A percentile compares a stretch with the other conserved stretches of the same genome.
Evolutionary conservation across 2,113 vertebrate genomes (phyloP).

Genomic region (Entomyzon cyanotis): DNA sequence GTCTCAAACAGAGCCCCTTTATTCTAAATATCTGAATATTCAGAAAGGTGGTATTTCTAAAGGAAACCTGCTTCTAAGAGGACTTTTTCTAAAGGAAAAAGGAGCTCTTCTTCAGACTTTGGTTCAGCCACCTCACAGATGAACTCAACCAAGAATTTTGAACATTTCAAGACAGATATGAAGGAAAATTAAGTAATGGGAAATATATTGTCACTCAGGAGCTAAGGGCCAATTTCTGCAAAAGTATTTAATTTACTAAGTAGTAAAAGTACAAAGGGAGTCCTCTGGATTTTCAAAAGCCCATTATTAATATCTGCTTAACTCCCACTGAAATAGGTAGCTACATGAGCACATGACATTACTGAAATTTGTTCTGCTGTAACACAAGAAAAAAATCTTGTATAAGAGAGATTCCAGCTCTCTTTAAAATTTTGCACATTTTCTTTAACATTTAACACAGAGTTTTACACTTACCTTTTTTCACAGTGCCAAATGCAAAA

Average conservation of each 20-base stretch:
- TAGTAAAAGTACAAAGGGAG: background rate
- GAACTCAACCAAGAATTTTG: background rate
- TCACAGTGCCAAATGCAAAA: background rate
- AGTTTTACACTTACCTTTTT: background rate
- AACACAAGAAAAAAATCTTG: background rate
- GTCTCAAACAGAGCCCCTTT: background rate
- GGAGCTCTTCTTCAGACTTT: background rate
- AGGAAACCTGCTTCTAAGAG: background rate
- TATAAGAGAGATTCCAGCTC: background rate
- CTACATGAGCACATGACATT: background rate
- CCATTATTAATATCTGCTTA: background rate
- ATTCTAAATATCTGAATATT: background rate
- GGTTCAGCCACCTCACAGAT: background rate
- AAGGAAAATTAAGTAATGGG: background rate
- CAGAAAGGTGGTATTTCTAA: background rate
- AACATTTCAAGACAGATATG: background rate
- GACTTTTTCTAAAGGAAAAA: background rate
- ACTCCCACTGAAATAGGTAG: background rate
- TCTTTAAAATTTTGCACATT: background rate
- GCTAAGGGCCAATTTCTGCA: background rate
- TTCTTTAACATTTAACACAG: background rate
- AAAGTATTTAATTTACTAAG: conserved; percentile 9
- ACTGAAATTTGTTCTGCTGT: background rate
- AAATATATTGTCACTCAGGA: background rate
- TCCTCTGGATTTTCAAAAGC: background rate